phyloP scores from a whole-genome alignment of 1,140 invertebrate genomes.

The Drosophila lacteicornis region DNA sequence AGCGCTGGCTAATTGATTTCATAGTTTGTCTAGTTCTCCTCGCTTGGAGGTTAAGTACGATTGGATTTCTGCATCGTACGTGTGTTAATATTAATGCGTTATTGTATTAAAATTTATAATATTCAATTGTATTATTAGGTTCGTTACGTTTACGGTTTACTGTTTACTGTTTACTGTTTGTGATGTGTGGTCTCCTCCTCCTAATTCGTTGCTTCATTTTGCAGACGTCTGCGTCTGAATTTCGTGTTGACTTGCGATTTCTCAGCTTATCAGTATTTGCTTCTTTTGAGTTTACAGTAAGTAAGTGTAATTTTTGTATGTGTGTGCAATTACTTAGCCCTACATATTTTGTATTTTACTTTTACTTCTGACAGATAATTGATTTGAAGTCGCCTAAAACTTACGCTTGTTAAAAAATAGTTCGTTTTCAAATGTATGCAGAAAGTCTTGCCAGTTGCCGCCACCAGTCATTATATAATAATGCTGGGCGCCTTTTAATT shows the following conservation, averaged over 20 bases:
- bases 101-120: conserved; percentile 62
- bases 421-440: conserved; percentile 50
- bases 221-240: conserved; percentile 13
- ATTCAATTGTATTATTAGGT: conserved; percentile 45
- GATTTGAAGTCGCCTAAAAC: conserved; percentile 76
- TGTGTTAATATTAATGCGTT: conserved; percentile 60
- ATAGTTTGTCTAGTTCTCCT: conserved; percentile 30
- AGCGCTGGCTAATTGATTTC: conserved; percentile 48
- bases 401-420: conserved; percentile 66
- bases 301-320: conserved; percentile 33
- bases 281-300: conserved; percentile 7
- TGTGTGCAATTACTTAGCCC: conserved; percentile 74
- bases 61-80: conserved; percentile 21
- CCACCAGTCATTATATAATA: conserved; percentile 69
- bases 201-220: conserved; percentile 73
- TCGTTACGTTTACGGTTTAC: conserved; percentile 23
- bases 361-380: conserved; percentile 59
- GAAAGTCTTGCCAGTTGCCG: conserved; percentile 72
- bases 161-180: conserved; percentile 43
- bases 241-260: conserved; percentile 36
- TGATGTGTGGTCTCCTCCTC: conserved; percentile 62
- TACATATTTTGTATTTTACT: conserved; percentile 48
- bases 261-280: conserved; percentile 33
- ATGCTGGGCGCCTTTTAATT: conserved; percentile 54
- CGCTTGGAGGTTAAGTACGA: conserved; percentile 21